phyloP scores from a whole-genome alignment of 23 tunicate genomes.

The Ciona savignyi region DNA sequence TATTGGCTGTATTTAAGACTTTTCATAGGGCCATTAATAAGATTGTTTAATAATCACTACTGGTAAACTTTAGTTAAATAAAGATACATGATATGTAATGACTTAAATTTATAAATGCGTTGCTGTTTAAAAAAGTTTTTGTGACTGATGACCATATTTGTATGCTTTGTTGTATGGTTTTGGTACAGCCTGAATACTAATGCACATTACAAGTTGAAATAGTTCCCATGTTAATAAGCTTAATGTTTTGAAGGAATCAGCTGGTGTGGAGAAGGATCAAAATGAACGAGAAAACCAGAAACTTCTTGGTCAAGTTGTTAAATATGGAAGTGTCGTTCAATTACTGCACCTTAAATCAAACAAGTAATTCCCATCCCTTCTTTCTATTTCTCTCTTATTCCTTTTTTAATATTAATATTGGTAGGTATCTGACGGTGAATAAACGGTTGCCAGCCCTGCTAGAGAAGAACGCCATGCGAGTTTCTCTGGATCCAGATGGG shows the following conservation, averaged over 20 bases:
- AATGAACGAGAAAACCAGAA: constrained; percentile 95
- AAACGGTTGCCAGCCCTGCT: constrained; percentile 93
- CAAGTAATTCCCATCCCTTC: constrained; percentile 39
- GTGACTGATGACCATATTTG: too few relatives aligned
- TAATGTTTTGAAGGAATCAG: too few relatives aligned
- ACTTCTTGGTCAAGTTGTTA: constrained; percentile 86
- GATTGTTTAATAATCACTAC: neutral
- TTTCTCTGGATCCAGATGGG: constrained; percentile 96
- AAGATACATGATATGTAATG: too few relatives aligned
- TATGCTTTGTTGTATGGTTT: too few relatives aligned
- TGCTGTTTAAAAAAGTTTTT: too few relatives aligned
- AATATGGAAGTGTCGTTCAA: constrained; percentile 98
- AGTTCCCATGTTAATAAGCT: too few relatives aligned
- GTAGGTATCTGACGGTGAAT: constrained; percentile 70
- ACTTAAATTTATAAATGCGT: too few relatives aligned
- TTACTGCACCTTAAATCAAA: constrained; percentile 94
- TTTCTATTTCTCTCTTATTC: neutral
- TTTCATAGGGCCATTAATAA: too few relatives aligned
- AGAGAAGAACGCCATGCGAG: constrained; percentile 99
- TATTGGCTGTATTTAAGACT: too few relatives aligned
- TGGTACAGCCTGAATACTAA: too few relatives aligned
- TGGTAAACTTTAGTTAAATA: too few relatives aligned
- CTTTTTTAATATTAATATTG: neutral
- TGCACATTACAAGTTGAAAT: too few relatives aligned
- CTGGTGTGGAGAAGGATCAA: constrained; percentile 95